Percentiles rank a stretch among this genome's conserved stretches.
phyloP scores from a whole-genome alignment of 2,113 vertebrate genomes.

The Herpailurus yagouaroundi region DNA sequence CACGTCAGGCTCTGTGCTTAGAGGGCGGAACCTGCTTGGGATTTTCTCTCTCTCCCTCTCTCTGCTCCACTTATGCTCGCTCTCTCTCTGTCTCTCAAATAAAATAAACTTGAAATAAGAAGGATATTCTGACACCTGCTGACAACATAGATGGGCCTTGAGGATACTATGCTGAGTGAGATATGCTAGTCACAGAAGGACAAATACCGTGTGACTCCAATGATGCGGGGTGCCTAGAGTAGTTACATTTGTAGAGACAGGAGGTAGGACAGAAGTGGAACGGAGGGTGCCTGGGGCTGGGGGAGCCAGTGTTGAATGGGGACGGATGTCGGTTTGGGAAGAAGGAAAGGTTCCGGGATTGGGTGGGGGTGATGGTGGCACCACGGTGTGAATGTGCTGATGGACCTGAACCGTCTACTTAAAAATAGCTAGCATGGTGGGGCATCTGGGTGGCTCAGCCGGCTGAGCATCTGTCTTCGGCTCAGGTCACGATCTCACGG shows the following conservation, averaged over 20 bases:
- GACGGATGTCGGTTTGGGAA: neutral
- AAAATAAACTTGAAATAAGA: neutral
- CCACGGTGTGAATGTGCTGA: accelerated
- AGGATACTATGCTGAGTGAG: neutral
- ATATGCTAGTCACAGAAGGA: too few species aligned
- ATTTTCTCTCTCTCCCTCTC: too few species aligned
- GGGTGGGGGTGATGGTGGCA: neutral
- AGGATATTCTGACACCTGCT: neutral
- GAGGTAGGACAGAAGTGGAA: too few species aligned
- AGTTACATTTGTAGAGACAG: too few species aligned
- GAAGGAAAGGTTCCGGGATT: neutral
- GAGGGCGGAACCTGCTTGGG: too few species aligned
- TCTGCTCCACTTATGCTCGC: too few species aligned
- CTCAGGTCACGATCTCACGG: too few species aligned
- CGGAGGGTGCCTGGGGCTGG: neutral
- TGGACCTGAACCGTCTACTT: neutral
- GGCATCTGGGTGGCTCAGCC: too few species aligned
- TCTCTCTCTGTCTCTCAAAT: too few species aligned
- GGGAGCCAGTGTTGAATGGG: neutral
- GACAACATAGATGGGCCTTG: neutral
- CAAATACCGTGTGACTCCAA: neutral
- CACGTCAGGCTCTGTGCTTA: too few species aligned
- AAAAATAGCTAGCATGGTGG: neutral
- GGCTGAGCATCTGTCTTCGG: too few species aligned
- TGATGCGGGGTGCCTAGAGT: accelerated